phyloP scores from a whole-genome alignment of 2,888 invertebrate species.

The Melanargia galathea region DNA sequence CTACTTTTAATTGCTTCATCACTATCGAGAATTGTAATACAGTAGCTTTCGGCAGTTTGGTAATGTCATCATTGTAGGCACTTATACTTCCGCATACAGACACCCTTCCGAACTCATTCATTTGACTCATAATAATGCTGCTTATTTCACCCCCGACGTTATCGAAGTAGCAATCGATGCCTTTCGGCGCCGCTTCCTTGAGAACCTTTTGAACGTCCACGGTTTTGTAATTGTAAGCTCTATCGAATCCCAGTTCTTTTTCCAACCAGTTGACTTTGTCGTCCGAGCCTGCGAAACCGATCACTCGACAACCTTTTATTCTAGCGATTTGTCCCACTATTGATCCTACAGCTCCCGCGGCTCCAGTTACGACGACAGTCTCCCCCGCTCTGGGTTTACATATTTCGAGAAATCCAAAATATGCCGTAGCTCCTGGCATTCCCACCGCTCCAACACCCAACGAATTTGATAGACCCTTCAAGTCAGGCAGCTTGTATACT shows the following conservation, averaged over 20 bases:
- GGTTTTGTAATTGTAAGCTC: constrained; percentile 88
- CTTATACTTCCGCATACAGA: constrained; percentile 62
- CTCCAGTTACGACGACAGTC: constrained; percentile 86
- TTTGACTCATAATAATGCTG: constrained; percentile 80
- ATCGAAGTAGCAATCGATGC: constrained; percentile 89
- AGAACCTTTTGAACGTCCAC: constrained; percentile 78
- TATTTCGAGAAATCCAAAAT: constrained; percentile 86
- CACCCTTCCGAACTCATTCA: constrained; percentile 71
- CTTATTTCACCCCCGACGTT: constrained; percentile 88
- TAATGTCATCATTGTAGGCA: constrained; percentile 55
- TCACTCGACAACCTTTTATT: constrained; percentile 83
- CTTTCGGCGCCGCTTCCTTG: constrained; percentile 84
- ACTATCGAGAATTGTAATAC: constrained; percentile 81
- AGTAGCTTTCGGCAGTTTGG: constrained; percentile 53
- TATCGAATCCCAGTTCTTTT: constrained; percentile 85
- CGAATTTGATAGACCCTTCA: constrained; percentile 78
- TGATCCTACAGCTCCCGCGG: constrained; percentile 89
- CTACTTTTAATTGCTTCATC: constrained; percentile 82
- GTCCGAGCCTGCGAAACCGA: constrained; percentile 88
- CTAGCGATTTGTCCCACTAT: constrained; percentile 89
- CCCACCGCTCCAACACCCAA: constrained; percentile 84
- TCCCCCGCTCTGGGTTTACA: constrained; percentile 87
- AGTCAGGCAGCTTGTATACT: constrained; percentile 74
- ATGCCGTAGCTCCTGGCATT: constrained; percentile 88
- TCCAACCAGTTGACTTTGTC: constrained; percentile 87